These are phyloP conservation scores for Cairina moschata DNA, from an alignment of 2,113 vertebrate species.

Conservation along the genomic window DNA sequence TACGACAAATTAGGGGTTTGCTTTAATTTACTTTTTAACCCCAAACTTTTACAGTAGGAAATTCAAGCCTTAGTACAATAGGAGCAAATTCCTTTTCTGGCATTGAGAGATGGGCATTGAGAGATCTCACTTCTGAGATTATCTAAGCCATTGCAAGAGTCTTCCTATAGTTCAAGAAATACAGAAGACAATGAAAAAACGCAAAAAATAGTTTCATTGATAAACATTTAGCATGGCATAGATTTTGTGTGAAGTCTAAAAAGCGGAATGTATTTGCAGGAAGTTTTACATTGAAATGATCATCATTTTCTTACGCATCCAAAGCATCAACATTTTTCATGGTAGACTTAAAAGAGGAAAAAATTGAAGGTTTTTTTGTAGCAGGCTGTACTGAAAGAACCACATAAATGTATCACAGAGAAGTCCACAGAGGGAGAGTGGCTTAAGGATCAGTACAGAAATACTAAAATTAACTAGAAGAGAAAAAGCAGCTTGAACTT, in stretches of 20 bases:
- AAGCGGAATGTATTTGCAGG: not conserved
- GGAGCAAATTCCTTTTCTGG: not conserved
- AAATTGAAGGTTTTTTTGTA: not conserved
- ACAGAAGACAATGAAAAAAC: not conserved
- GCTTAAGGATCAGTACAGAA: not conserved
- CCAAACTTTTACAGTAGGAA: not conserved
- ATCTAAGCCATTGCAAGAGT: not conserved
- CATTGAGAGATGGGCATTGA: not conserved
- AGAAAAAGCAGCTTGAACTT: constrained; percentile 12
- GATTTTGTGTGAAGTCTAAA: not conserved
- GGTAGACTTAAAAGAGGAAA: not conserved
- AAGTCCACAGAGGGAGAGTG: not conserved
- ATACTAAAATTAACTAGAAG: not conserved
- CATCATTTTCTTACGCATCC: not conserved
- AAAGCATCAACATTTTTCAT: not conserved
- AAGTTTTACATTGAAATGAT: not conserved
- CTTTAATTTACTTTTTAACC: not conserved
- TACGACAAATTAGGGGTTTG: not conserved
- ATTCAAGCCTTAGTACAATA: not conserved
- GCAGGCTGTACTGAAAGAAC: not conserved
- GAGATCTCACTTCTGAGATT: not conserved
- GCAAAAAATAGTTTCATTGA: not conserved
- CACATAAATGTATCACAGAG: not conserved
- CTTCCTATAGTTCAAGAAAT: not conserved
- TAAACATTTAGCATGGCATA: not conserved